phyloP scores from a whole-genome alignment of 2,113 vertebrate species.

The Pterophyllum scalare region DNA sequence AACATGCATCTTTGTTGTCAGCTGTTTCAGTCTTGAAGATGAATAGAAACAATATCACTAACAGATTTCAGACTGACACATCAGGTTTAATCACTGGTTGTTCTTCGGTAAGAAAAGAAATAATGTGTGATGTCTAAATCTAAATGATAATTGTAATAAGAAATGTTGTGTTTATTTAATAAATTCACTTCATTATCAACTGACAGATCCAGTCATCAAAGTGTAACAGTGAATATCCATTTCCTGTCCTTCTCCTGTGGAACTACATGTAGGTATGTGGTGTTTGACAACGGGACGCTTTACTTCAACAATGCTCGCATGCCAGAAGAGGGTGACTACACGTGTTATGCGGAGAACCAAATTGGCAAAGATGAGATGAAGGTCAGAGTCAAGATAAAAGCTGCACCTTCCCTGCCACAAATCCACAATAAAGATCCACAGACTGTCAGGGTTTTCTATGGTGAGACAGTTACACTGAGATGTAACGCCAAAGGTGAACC shows the following conservation, averaged over 20 bases:
- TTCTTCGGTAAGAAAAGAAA: not conserved
- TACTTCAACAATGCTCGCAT: constrained; percentile 88
- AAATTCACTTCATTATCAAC: not conserved
- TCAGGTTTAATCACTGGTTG: not conserved
- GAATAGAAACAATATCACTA: too few relatives aligned
- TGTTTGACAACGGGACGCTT: constrained; percentile 92
- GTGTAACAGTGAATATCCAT: not conserved
- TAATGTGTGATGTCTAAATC: not conserved
- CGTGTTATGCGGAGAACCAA: constrained; percentile 91
- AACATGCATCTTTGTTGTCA: too few relatives aligned
- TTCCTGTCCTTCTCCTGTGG: not conserved
- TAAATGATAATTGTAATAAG: not conserved
- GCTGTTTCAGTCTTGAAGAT: too few relatives aligned
- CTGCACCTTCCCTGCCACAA: constrained; percentile 76
- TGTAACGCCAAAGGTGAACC: constrained; percentile 88
- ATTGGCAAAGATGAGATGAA: constrained; percentile 93
- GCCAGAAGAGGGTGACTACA: constrained; percentile 91
- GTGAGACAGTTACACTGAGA: constrained; percentile 78
- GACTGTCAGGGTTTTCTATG: constrained; percentile 81
- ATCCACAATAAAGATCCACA: constrained; percentile 78
- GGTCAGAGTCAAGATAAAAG: constrained; percentile 84
- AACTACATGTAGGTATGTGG: constrained; percentile 78
- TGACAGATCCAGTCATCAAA: not conserved
- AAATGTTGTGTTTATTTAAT: not conserved
- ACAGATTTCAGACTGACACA: not conserved